Base-by-base conservation (phyloP, 2,888 invertebrate genomes). In the Tinea pellionella region DNA sequence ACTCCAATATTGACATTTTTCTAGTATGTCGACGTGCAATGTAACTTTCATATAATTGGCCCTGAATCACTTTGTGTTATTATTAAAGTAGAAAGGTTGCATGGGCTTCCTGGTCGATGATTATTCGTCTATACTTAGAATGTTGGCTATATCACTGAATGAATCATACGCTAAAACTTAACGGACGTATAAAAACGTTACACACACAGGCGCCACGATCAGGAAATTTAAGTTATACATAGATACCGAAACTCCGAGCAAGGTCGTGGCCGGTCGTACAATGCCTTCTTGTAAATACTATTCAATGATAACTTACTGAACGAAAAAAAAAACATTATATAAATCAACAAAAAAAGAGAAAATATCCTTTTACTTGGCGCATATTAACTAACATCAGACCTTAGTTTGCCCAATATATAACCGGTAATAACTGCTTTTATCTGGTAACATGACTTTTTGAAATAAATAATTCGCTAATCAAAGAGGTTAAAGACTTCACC, bases 261-360 rank as follows among this genome's bases (percentile, higher is more conserved):
- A 86, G 84, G 83, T 80, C 80, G 77, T 66, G 75, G 74, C 66
- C 77, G 76, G 67, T 68, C 75, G 80, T 74, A 76, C 80, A 82
- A 77, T 77, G 81, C 75, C 82, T 80, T 76, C 69, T 64, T 41
- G 59, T 41, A 41, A 59, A 18, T 53, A 4, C 12, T 24, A 19
- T 53, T 53, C 24, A 53, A 53, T 53, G 53, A 53, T 53, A 53
- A n/a, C n/a, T n/a, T n/a, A n/a, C n/a, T n/a, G n/a, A 53, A 24
- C 24, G 11, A 53, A 53, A 47, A n/a, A 16, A 2, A 47, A 2
- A 15, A 16, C 16, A 47, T 47, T 16, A 9, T 15, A 16, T 47
- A 24, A 24, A 24, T 24, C 3, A 24, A 24, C 24, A 24, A 24
- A 24, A 24, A 6, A 2, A 24, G 6, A n/a, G n/a, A n/a, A n/a